Conservation (phyloP, 1,140 invertebrate species). For the Seison nebaliae region DNA sequence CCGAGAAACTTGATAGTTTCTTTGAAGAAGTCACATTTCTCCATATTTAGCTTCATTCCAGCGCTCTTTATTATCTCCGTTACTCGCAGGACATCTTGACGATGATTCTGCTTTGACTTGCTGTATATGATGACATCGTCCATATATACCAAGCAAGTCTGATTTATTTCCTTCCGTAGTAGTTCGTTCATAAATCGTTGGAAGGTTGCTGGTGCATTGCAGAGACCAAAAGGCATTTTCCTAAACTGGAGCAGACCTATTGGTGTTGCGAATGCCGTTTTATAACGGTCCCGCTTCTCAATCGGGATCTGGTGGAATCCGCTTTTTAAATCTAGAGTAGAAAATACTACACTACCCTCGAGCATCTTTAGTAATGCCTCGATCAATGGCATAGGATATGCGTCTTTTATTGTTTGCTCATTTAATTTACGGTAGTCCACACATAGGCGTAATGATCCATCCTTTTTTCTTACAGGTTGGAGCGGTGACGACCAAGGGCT, state of each 20-base stretch:
- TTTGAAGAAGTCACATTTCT: slow-evolving; percentile 12
- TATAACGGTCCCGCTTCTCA: too few species aligned
- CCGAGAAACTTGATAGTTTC: slow-evolving; percentile 5
- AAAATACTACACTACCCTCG: too few species aligned
- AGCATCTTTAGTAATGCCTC: too few species aligned
- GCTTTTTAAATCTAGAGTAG: too few species aligned
- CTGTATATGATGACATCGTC: slow-evolving; percentile 30
- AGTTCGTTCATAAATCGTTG: slow-evolving; percentile 29
- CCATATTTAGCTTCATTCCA: slow-evolving; percentile 11
- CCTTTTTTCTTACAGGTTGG: too few species aligned
- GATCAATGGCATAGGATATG: too few species aligned
- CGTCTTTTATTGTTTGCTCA: too few species aligned
- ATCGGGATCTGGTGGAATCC: too few species aligned
- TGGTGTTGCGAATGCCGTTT: not conserved
- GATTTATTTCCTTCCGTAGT: slow-evolving; percentile 18
- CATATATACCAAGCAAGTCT: slow-evolving; percentile 28
- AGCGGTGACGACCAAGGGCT: too few species aligned
- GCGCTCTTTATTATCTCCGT: slow-evolving; percentile 17
- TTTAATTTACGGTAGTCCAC: too few species aligned
- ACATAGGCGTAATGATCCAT: too few species aligned
- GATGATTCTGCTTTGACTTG: slow-evolving; percentile 22
- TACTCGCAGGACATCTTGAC: slow-evolving; percentile 20
- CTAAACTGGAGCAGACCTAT: not conserved
- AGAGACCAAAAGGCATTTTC: slow-evolving; percentile 25
- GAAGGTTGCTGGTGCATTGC: slow-evolving; percentile 25